phyloP scores from a whole-genome alignment of 2,113 vertebrate species.

The Lamprologus tigripictilis region DNA sequence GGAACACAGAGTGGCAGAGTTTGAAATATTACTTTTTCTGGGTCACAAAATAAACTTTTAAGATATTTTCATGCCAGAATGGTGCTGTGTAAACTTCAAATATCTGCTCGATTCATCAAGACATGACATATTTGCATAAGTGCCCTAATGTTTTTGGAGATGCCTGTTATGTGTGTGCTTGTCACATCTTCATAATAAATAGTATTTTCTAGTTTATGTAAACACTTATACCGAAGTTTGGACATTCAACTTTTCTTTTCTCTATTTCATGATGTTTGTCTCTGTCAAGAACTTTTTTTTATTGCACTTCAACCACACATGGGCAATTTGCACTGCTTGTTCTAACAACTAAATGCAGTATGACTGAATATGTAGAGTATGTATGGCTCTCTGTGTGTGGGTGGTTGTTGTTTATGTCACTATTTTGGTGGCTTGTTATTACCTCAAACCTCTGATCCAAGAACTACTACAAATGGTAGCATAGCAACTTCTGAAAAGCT shows the following conservation, averaged over 20 bases:
- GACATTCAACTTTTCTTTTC: neutral
- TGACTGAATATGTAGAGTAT: neutral
- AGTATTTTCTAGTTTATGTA: neutral
- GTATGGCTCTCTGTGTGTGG: neutral
- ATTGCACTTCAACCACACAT: neutral
- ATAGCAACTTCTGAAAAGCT: neutral
- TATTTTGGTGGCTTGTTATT: slow-evolving; percentile 4
- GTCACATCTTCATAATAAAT: neutral
- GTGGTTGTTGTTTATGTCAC: neutral
- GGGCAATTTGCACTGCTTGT: neutral
- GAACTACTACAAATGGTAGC: neutral
- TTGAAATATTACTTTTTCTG: rapidly evolving
- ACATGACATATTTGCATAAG: neutral
- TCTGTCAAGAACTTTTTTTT: neutral
- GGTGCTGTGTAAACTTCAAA: rapidly evolving
- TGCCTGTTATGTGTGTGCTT: neutral
- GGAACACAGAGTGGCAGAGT: neutral
- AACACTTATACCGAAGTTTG: neutral
- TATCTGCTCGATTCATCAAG: neutral
- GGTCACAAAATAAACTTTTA: neutral
- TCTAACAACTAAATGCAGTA: neutral
- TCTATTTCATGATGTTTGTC: rapidly evolving
- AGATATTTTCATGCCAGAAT: neutral
- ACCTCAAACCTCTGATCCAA: neutral
- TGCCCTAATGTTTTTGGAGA: neutral